A percentile compares a stretch with the other conserved stretches of the same genome.
Conservation (phyloP, 2,888 invertebrate species). For the Leucophora obtusa region DNA sequence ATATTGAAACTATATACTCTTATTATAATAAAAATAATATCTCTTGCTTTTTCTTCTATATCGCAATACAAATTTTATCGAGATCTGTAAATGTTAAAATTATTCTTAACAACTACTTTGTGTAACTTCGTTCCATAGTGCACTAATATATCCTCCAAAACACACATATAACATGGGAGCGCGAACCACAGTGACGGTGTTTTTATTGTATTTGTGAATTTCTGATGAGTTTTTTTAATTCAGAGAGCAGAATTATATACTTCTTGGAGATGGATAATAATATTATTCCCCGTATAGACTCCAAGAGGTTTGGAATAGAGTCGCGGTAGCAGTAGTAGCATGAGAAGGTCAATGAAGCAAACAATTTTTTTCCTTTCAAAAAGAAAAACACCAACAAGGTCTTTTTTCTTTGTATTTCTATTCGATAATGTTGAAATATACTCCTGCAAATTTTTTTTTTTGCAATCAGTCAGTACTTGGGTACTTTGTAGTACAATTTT, state of each 20-base stretch:
- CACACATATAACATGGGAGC: conserved; percentile 17
- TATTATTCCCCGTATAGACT: background rate
- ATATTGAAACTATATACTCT: no score
- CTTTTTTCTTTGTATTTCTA: background rate
- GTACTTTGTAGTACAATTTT: background rate
- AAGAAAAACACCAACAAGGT: no score
- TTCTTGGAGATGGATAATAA: conserved; percentile 35
- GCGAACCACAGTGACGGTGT: conserved; percentile 43
- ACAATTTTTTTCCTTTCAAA: background rate
- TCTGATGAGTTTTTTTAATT: conserved; percentile 27
- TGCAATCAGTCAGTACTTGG: background rate
- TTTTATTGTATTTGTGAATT: conserved; percentile 39
- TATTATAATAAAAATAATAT: no score
- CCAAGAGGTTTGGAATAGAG: background rate
- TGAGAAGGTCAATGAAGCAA: conserved; percentile 61
- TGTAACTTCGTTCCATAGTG: background rate
- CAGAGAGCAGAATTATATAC: conserved; percentile 12
- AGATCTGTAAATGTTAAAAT: no score
- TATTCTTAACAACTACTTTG: no score
- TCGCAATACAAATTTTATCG: no score
- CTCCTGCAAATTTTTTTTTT: conserved; percentile 3
- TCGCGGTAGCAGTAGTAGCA: conserved; percentile 24
- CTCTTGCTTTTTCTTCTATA: no score
- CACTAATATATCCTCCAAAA: background rate
- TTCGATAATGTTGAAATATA: conserved; percentile 1